Percentiles rank a stretch among this genome's conserved stretches.
phyloP scores from a whole-genome alignment of 2,113 vertebrate species.

The Physeter macrocephalus region DNA sequence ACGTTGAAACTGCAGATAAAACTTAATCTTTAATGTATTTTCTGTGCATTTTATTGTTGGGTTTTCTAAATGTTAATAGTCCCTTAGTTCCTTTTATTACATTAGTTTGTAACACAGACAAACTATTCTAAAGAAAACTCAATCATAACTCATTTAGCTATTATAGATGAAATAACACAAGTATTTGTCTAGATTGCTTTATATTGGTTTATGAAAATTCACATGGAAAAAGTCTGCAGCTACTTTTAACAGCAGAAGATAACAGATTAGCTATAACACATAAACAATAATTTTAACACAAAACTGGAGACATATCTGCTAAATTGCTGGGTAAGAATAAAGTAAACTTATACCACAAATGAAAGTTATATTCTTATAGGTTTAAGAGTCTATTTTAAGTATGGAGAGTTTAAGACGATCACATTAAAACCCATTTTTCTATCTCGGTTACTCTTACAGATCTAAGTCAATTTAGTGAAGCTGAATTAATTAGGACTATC shows the following conservation, averaged over 20 bases:
- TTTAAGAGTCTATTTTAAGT: not conserved
- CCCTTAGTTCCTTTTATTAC: not conserved
- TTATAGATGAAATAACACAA: not conserved
- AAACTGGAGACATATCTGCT: not conserved
- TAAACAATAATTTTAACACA: not conserved
- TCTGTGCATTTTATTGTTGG: not conserved
- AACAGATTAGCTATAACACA: not conserved
- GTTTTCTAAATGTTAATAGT: not conserved
- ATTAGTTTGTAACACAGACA: not conserved
- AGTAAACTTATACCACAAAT: not conserved
- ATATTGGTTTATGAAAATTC: not conserved
- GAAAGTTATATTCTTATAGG: not conserved
- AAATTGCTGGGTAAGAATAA: not conserved
- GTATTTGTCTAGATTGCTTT: not conserved
- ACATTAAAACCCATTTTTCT: conserved; percentile 61
- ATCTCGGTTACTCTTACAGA: conserved; percentile 62
- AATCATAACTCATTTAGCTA: not conserved
- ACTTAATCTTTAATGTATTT: not conserved
- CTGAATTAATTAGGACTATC: conserved; percentile 72
- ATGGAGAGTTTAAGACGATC: conserved; percentile 53
- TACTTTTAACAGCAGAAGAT: not conserved
- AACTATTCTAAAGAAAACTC: not conserved
- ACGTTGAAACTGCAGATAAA: not conserved
- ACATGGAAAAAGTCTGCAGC: not conserved
- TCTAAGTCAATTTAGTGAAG: conserved; percentile 57